Base-by-base conservation (phyloP, 2,888 invertebrate genomes). In the Microctonus brassicae region DNA sequence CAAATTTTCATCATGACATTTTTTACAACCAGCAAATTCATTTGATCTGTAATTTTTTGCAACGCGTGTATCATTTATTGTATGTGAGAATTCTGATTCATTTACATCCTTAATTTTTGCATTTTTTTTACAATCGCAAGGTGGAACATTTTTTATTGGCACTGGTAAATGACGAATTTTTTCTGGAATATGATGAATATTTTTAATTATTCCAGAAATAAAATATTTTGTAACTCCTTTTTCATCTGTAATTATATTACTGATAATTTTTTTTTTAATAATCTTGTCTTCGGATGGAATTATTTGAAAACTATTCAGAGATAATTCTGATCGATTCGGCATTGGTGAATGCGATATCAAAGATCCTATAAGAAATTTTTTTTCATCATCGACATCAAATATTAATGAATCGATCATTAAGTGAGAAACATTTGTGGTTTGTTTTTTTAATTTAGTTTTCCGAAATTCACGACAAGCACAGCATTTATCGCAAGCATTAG, bases 391-490 rank as follows among this genome's bases (percentile, higher is more conserved):
- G 9, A 72, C 75, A 24, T 82, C 81, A 20, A 77, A 75, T 5
- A 73, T 69, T 10, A 82, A 60, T 3, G 78, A 79, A 3, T 85
- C 83, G 26, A 85, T 80, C 3, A 85, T 75, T 39, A 79, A 55
- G 34, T 79, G 79, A 0, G 82, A 80, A 10, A 73, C 67, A 66
- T 83, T 82, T 0, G 76, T 79, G 36, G 77, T 73, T 13, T 80
- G 81, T 65, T 75, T 78, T 34, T 77, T 80, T 0, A 74, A 39
- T n/a, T 82, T 72, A 2, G 79, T 65, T 47, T 83, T 83, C 36
- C 75, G 79, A 0, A 80, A 81, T 73, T 87, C 82, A 26, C 83
- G 78, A 62, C 86, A 85, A 0, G 80, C 77, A 62, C 85, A 85
- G 22, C 87, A 86, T 55, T 70, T 78, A 34, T 85, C 84, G 66